Percentiles rank a stretch among this genome's conserved stretches.
Conservation (phyloP, 2,113 vertebrate species). For the Chionomys nivalis region DNA sequence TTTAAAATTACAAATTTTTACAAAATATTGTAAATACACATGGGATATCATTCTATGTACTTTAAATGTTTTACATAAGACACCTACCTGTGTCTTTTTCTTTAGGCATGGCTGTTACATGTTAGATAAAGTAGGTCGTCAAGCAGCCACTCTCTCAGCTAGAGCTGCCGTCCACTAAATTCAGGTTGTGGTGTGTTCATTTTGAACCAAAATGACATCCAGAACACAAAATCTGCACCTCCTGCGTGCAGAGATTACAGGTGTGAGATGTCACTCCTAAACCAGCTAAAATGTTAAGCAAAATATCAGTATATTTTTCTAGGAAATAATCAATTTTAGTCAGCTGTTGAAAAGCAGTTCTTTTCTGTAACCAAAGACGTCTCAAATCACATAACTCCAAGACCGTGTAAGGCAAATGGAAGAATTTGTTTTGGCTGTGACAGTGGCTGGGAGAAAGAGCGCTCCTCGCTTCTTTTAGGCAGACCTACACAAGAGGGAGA, state of each 20-base stretch:
- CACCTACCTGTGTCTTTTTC: neutral
- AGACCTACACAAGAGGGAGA: constrained; percentile 80
- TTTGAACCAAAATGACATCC: constrained; percentile 40
- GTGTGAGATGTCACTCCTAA: neutral
- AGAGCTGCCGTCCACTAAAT: neutral
- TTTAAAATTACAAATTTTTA: constrained; percentile 45
- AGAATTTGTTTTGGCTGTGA: neutral
- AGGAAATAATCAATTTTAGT: constrained; percentile 4
- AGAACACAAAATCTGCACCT: neutral
- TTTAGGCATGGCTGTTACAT: neutral
- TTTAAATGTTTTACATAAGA: constrained; percentile 31
- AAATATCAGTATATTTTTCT: constrained; percentile 24
- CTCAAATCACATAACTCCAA: neutral
- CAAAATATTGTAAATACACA: neutral
- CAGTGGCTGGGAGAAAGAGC: neutral
- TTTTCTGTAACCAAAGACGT: neutral
- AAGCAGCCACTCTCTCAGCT: neutral
- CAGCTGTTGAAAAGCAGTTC: neutral
- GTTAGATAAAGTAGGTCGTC: neutral
- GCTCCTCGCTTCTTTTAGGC: constrained; percentile 64
- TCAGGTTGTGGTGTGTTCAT: neutral
- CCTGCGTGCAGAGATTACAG: neutral
- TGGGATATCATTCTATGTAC: neutral
- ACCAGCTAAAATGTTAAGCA: neutral
- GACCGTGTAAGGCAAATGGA: neutral